Conservation (phyloP, 2,888 invertebrate species). For the Drosophila cracens region DNA sequence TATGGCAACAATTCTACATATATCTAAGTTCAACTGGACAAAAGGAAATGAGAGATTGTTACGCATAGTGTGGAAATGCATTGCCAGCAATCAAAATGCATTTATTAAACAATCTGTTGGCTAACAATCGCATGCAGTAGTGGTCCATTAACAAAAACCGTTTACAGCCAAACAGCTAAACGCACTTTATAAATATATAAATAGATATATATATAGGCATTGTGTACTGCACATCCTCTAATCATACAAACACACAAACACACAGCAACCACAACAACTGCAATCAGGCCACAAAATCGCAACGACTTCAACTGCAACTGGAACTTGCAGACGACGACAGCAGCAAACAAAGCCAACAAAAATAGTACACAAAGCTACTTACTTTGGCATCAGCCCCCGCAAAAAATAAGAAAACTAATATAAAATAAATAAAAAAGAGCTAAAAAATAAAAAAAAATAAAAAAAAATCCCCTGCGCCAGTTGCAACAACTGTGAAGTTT, state of each 20-base stretch:
- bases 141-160: constrained; percentile 50
- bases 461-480: constrained; percentile 36
- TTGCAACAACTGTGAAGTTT: constrained; percentile 50
- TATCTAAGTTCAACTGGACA: background rate
- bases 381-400: constrained; percentile 75
- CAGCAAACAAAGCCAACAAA: constrained; percentile 49
- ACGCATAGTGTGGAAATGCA: background rate
- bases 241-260: constrained; percentile 18
- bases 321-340: constrained; percentile 40
- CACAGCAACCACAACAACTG: constrained; percentile 33
- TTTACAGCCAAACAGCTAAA: constrained; percentile 17
- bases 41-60: constrained; percentile 1
- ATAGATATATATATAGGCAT: background rate
- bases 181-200: constrained; percentile 1
- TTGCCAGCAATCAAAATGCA: constrained; percentile 45
- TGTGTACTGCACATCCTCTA: constrained; percentile 43
- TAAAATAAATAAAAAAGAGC: constrained; percentile 54
- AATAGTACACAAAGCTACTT: constrained; percentile 71
- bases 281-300: constrained; percentile 66
- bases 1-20: background rate
- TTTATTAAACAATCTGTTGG: constrained; percentile 49
- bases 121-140: constrained; percentile 32
- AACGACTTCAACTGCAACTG: constrained; percentile 37
- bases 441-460: constrained; percentile 40
- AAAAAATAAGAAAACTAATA: constrained; percentile 55